These are phyloP conservation scores for Camptogramma bilineatum DNA, from an alignment of 2,888 invertebrate species.

Conservation along the genomic window DNA sequence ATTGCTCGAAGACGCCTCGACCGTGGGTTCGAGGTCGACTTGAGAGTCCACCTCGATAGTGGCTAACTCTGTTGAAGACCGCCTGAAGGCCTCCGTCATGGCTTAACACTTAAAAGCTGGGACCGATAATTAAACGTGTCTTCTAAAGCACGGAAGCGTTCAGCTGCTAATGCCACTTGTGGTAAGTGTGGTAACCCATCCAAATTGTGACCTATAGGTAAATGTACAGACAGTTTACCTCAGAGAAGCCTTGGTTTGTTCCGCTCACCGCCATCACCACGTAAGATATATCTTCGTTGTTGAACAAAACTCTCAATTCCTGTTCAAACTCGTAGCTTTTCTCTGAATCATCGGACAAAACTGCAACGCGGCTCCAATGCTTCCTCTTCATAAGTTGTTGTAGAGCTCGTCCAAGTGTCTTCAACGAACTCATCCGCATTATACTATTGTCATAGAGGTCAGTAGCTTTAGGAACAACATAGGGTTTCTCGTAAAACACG, in stretches of 20 bases:
- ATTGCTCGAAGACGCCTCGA: too few species aligned
- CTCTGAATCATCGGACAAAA: conserved; percentile 54
- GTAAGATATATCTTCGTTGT: conserved; percentile 38
- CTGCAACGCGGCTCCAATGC: conserved; percentile 52
- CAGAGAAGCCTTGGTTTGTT: conserved; percentile 18
- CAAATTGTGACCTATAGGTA: too few species aligned
- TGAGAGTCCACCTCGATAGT: too few species aligned
- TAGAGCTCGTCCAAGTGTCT: conserved; percentile 15
- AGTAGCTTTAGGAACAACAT: conserved; percentile 3
- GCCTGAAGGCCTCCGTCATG: too few species aligned
- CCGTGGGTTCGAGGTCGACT: too few species aligned
- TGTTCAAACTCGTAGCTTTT: conserved; percentile 51
- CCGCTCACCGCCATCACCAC: conserved; percentile 39
- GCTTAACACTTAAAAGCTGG: too few species aligned
- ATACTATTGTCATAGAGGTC: conserved; percentile 10
- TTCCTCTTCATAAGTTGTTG: conserved; percentile 43
- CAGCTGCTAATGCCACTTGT: too few species aligned
- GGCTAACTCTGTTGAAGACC: too few species aligned
- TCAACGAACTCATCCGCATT: not conserved
- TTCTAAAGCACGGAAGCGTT: too few species aligned
- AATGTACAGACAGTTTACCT: too few species aligned
- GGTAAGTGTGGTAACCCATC: too few species aligned
- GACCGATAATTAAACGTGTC: too few species aligned
- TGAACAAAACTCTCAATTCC: conserved; percentile 44
- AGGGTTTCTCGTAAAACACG: conserved; percentile 16